These are phyloP conservation scores for Monochamus alternatus DNA, from an alignment of 2,888 invertebrate genomes.

Conservation along the genomic window DNA sequence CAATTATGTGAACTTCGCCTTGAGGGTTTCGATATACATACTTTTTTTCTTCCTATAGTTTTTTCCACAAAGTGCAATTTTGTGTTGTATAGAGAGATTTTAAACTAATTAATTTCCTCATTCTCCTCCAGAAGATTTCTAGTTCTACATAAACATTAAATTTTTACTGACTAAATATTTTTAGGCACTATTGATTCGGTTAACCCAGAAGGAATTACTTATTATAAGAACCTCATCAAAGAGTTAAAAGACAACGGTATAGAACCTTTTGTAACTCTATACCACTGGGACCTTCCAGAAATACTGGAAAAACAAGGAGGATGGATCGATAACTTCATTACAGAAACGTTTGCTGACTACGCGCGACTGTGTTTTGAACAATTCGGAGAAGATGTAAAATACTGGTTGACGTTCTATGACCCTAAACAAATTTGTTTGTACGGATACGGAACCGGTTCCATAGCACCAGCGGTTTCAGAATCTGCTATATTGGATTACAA, in stretches of 20 bases:
- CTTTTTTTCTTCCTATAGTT: no score
- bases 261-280: constrained; percentile 73
- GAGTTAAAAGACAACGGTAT: constrained; percentile 72
- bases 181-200: constrained; percentile 70
- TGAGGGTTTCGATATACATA: no score
- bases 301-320: constrained; percentile 75
- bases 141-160: no score
- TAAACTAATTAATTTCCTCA: no score
- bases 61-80: no score
- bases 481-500: constrained; percentile 75
- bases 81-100: no score
- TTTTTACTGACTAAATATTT: neutral
- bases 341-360: constrained; percentile 75
- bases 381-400: constrained; percentile 64
- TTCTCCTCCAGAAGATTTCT: no score
- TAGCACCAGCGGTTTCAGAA: constrained; percentile 64
- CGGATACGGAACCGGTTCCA: constrained; percentile 52
- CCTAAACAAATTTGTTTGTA: constrained; percentile 62
- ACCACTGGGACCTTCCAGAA: constrained; percentile 75
- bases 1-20: no score
- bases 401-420: constrained; percentile 74
- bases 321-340: constrained; percentile 76
- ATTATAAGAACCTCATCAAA: constrained; percentile 52
- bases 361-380: constrained; percentile 69
- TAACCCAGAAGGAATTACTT: constrained; percentile 79